Evolutionary conservation across 2,888 invertebrate species (phyloP), one percentile per base, ranked within the genome.

Genomic region (Tetheella fluctuosa): DNA sequence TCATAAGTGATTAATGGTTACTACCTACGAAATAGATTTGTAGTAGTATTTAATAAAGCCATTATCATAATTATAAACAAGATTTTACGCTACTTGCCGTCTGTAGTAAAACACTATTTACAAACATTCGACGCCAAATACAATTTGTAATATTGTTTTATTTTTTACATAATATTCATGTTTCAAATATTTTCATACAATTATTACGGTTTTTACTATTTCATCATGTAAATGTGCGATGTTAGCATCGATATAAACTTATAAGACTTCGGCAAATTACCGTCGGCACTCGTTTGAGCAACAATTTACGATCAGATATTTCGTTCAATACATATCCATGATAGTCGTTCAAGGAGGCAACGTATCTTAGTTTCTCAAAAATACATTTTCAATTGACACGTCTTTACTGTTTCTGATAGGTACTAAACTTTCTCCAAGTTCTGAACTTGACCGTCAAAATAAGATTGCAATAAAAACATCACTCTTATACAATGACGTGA

Each of bases 61-160:
- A 91, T 90, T 90, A 91, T 88, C 86, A 89, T 91, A 91, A 91
- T 90, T 91, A 90, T 90, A 90, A 90, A 89, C 90, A 85, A 88
- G 88, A 89, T 89, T 91, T 90, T 86, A 90, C 90, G 88, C 85
- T 86, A 81, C 82, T 76, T 81, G 82, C 73, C 75, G 87, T 80
- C 81, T 80, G 86, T 90, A 88, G 90, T 90, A 88, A 86, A 83
- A 81, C 79, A 81, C 76, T 81, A 85, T 86, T 88, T 85, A 84
- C 80, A 84, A 86, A 85, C 85, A 84, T 80, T 80, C 56, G 62
- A 54, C 60, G 61, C 65, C 67, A 69, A 71, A 74, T 68, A 73
- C 73, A 73, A 71, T 69, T 64, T 65, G 60, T 63, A 68, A 59
- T 63, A 66, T 74, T 63, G 67, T 74, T 69, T 70, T 65, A 65